Percentiles rank a stretch among this genome's conserved stretches.
phyloP scores from a whole-genome alignment of 2,113 vertebrate species.

The Apus apus region DNA sequence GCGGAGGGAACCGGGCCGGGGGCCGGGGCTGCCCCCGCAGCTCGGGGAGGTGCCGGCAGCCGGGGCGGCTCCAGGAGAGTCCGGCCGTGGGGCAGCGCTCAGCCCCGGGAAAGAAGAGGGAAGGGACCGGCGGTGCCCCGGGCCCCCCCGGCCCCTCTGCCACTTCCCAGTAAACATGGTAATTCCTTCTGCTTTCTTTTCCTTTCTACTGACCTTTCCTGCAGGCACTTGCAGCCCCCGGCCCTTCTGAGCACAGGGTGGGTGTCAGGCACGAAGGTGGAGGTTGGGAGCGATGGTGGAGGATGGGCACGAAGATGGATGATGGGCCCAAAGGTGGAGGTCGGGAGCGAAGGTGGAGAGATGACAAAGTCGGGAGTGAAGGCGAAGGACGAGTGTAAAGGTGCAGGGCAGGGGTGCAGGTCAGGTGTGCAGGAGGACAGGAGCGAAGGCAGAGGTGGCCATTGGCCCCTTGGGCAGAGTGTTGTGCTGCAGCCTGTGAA shows the following conservation, averaged over 20 bases:
- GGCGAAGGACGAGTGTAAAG: not conserved
- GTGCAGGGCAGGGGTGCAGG: not conserved
- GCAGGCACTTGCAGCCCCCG: not conserved
- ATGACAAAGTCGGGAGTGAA: not conserved
- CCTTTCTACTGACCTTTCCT: not conserved
- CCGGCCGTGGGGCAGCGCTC: not conserved
- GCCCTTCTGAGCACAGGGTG: not conserved
- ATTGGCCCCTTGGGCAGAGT: not conserved
- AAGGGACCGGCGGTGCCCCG: not conserved
- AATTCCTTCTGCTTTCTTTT: not conserved
- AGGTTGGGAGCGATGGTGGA: not conserved
- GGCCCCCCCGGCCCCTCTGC: not conserved
- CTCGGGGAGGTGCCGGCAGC: not conserved
- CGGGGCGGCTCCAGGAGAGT: not conserved
- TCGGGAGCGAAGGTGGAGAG: not conserved
- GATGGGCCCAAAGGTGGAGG: not conserved
- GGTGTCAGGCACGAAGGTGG: not conserved
- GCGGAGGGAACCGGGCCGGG: not conserved
- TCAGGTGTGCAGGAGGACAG: not conserved
- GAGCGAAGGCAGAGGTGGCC: not conserved
- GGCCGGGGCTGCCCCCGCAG: not conserved
- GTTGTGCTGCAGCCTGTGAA: not conserved
- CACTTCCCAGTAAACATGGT: constrained; percentile 29
- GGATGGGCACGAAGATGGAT: not conserved
- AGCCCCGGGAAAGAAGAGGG: not conserved